A percentile compares a stretch with the other conserved stretches of the same genome.
These are phyloP conservation scores for Stomatorhinus walkeri DNA, from an alignment of 2,797 vertebrate species.

Conservation along the genomic window DNA sequence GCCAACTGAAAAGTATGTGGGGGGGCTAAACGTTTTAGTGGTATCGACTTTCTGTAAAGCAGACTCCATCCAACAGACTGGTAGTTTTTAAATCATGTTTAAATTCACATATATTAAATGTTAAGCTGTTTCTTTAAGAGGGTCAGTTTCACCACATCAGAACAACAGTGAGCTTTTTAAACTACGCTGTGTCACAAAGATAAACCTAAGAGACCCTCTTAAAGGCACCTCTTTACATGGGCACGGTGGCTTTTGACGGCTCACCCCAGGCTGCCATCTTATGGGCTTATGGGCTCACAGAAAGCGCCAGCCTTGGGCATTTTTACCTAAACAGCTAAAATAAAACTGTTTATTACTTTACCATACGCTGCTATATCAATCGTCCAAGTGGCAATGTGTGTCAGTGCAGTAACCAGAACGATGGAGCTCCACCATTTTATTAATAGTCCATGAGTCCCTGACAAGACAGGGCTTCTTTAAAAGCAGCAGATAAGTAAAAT, in stretches of 20 bases:
- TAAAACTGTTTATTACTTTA: background rate
- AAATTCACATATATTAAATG: background rate
- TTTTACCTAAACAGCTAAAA: background rate
- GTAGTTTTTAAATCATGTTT: background rate
- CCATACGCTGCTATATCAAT: background rate
- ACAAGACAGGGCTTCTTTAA: background rate
- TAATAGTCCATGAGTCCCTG: background rate
- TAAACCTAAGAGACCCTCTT: background rate
- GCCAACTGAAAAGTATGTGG: background rate
- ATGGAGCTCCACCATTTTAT: background rate
- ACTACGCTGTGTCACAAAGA: background rate
- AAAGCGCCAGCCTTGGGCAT: background rate
- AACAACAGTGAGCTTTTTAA: background rate
- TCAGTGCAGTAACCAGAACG: background rate
- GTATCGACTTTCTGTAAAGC: background rate
- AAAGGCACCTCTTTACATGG: background rate
- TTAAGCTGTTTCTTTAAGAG: background rate
- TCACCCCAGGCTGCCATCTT: background rate
- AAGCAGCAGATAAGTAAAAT: background rate
- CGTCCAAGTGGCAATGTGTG: background rate
- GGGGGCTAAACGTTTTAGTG: background rate
- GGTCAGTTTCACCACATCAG: background rate
- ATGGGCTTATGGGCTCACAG: background rate
- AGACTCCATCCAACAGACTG: background rate
- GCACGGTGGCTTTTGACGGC: background rate